Base-by-base conservation (phyloP, 2,888 invertebrate genomes). In the Heliconius aoede region DNA sequence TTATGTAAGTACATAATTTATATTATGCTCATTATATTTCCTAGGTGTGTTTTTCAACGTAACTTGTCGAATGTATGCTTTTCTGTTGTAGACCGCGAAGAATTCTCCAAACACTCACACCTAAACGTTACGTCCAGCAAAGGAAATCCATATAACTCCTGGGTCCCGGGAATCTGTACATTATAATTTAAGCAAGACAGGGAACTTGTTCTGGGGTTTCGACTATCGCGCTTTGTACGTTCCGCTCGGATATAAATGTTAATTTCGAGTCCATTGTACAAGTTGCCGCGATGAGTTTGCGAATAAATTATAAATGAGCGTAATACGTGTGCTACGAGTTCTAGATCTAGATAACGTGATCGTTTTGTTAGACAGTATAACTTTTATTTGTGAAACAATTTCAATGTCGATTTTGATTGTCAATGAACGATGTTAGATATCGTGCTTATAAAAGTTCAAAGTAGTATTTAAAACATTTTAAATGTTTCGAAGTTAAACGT, bases 241-340 rank as follows among this genome's bases (percentile, higher is more conserved):
- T 77, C 74, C 64, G 73, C 76, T 76, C 78, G 78, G 82, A 80
- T 82, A 85, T 88, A 87, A 85, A 86, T 85, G 85, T 87, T 86
- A 87, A 88, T 86, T 86, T 85, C 82, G 80, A 81, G 82, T 79
- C 86, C 86, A 88, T 87, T 86, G 89, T 87, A 79, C 82, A 82
- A 84, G 84, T 82, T 82, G 83, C 81, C 80, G 82, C 85, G 86
- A 88, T 88, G 88, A 90, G 88, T 87, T 87, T 83, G 85, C 83
- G 86, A 85, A 87, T 89, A 87, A 87, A 88, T 90, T 90, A 88
- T 87, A 86, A 87, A 86, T 84, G 82, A 80, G 76, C 79, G 82
- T 81, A 82, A 82, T 81, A 81, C 81, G 79, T 82, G 79, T 74
- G 79, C 80, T 81, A 72, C 73, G 64, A 76, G 64, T 73, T 76